Conservation (phyloP, 2,888 invertebrate genomes). For the Timema podura region DNA sequence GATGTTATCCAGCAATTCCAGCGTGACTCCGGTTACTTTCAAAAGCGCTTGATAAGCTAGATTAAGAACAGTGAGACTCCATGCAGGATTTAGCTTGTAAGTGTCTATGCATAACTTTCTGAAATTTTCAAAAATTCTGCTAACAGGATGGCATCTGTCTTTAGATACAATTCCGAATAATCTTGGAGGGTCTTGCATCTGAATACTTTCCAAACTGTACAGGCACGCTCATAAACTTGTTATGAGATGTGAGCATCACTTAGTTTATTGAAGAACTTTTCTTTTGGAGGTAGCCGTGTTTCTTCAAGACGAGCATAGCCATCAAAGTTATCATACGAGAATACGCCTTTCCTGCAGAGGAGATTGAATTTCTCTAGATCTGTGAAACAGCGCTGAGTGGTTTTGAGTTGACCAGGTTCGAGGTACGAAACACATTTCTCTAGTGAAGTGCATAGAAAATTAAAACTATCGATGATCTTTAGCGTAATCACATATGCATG, state of each 20-base stretch:
- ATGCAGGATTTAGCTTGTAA: not conserved
- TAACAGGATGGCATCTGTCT: not conserved
- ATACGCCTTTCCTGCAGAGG: not conserved
- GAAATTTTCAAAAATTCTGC: slow-evolving; percentile 9
- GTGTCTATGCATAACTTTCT: not conserved
- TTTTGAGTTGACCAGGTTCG: too few relatives aligned
- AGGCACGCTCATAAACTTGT: not conserved
- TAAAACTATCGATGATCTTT: too few relatives aligned
- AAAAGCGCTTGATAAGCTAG: not conserved
- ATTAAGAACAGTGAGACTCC: not conserved
- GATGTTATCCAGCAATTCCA: not conserved
- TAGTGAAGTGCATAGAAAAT: too few relatives aligned
- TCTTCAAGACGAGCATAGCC: not conserved
- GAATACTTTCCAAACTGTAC: not conserved
- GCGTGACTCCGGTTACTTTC: not conserved
- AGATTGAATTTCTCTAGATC: not conserved
- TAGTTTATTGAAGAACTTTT: not conserved
- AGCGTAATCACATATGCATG: too few relatives aligned
- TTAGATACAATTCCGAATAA: not conserved
- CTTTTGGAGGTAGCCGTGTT: not conserved
- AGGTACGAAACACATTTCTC: too few relatives aligned
- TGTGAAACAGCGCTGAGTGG: too few relatives aligned
- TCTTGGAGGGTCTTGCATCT: not conserved
- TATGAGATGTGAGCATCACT: not conserved
- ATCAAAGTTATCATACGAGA: not conserved